Base-by-base conservation (phyloP, 2,113 vertebrate species). In the Aspidoscelis tigris region DNA sequence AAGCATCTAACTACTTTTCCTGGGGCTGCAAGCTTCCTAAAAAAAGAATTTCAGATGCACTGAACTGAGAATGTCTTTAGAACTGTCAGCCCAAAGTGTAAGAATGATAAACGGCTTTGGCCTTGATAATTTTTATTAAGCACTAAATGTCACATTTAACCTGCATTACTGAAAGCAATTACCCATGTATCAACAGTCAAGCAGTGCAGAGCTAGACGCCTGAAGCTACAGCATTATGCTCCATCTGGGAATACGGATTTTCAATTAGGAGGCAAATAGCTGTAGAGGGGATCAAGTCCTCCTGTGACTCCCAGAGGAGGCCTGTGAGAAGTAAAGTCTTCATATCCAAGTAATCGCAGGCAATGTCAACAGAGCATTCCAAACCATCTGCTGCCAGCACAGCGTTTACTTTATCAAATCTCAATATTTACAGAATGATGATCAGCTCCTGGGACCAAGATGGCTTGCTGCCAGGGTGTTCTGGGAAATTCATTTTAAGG, bases 351-450 rank as follows among this genome's bases (percentile, higher is more conserved):
- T 94, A 96, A 95, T 96, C 91, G 92, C 94, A 89, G 92, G 93
- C 94, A 92, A 94, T 95, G 95, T 96, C 96, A 96, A 95, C 95
- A 95, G 96, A 93, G 96, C 95, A 92, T 93, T 94, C 95, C 94
- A 95, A 95, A 94, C 97, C 98, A 98, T 98, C 98, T 98, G 98
- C 96, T 97, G 95, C 96, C 94, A 91, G 95, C 96, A 91, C 89
- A 89, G 94, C 97, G 88, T 98, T 97, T 96, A 97, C 96, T 96
- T 97, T 97, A 97, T 97, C 96, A 97, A 96, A 96, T 97, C 97
- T 97, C 97, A 97, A 97, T 98, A 97, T 98, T 98, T 99, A 97
- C 97, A 96, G 96, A 97, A 96, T 95, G 94, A 96, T 97, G 97
- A 97, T 97, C 96, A 96, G 95, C 96, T 96, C 95, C 74, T 94